A percentile compares a stretch with the other conserved stretches of the same genome.
These are phyloP conservation scores for Eumeta japonica DNA, from an alignment of 1,140 invertebrate species.

Conservation along the genomic window DNA sequence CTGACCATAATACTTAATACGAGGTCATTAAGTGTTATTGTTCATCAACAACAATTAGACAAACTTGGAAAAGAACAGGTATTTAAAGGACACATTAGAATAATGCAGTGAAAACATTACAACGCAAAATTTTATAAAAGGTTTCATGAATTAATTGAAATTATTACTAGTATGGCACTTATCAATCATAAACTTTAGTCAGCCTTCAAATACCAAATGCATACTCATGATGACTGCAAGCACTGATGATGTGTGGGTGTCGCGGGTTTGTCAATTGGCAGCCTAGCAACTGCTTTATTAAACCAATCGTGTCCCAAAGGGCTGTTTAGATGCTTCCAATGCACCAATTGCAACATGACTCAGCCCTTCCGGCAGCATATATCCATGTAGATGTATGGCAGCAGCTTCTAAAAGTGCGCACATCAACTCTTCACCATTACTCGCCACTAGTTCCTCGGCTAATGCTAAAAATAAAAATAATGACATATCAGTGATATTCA, in stretches of 20 bases:
- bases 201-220: too few relatives aligned
- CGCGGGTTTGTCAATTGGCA: conserved; percentile 71
- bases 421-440: conserved; percentile 27
- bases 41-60: too few relatives aligned
- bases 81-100: too few relatives aligned
- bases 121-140: too few relatives aligned
- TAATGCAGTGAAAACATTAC: too few relatives aligned
- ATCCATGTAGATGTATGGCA: conserved; percentile 34
- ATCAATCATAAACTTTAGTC: too few relatives aligned
- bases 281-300: conserved; percentile 68
- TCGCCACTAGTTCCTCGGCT: conserved; percentile 17
- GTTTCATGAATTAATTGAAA: too few relatives aligned
- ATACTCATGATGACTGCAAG: conserved; percentile 75
- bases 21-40: too few relatives aligned
- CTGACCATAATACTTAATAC: too few relatives aligned
- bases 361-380: conserved; percentile 67
- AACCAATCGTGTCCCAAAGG: conserved; percentile 69
- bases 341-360: conserved; percentile 76
- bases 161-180: too few relatives aligned
- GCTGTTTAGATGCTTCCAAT: conserved; percentile 66
- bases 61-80: too few relatives aligned
- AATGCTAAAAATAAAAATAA: conserved; percentile 6
- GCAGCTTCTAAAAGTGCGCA: conserved; percentile 28
- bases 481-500: not conserved
- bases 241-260: conserved; percentile 81